Evolutionary conservation across 2,888 invertebrate species (phyloP).

Genomic region (Escarpia spicata): DNA sequence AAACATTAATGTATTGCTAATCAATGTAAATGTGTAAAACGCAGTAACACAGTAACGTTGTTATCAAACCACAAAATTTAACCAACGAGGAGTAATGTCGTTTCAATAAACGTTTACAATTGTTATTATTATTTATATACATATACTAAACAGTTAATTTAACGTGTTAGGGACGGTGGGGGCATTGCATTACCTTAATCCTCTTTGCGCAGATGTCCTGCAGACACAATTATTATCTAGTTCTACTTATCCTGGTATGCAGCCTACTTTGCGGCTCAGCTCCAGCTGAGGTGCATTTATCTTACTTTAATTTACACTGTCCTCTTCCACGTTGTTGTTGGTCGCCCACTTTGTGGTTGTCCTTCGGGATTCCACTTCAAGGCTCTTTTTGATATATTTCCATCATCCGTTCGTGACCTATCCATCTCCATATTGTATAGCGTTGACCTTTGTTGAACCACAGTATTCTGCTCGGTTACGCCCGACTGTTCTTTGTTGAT

Average conservation of each 20-base stretch:
- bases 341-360: neutral
- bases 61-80: no score
- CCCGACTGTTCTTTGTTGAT: neutral
- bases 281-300: neutral
- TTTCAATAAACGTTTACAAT: no score
- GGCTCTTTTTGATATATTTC: neutral
- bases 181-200: neutral
- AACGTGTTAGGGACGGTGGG: neutral
- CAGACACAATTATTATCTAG: neutral
- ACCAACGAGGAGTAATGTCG: no score
- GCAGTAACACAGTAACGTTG: no score
- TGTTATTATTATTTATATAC: no score
- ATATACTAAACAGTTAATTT: neutral
- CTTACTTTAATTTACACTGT: neutral
- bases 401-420: neutral
- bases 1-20: no score
- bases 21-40: no score
- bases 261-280: neutral
- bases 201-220: neutral
- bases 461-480: neutral
- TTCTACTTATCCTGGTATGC: neutral
- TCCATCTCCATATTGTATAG: neutral
- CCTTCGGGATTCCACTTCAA: neutral
- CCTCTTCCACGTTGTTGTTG: neutral
- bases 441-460: neutral